phyloP scores from a whole-genome alignment of 2,888 invertebrate species.

The Dryocosmus kuriphilus region DNA sequence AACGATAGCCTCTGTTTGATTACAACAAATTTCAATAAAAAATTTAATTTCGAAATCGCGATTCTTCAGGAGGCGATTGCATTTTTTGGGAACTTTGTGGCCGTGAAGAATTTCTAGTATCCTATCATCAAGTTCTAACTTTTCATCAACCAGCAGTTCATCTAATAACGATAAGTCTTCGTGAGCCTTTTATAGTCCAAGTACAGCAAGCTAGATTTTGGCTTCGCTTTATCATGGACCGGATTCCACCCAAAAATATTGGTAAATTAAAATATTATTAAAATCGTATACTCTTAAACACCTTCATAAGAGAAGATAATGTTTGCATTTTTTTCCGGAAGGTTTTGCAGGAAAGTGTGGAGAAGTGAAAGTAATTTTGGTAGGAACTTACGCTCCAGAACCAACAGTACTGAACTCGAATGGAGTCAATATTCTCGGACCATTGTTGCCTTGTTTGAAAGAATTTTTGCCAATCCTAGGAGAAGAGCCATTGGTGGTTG shows the following conservation, averaged over 20 bases:
- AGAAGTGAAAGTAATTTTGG: slow-evolving; percentile 73
- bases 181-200: slow-evolving; percentile 84
- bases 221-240: slow-evolving; percentile 86
- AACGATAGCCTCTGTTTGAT: not conserved
- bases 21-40: not conserved
- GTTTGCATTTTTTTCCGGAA: slow-evolving; percentile 45
- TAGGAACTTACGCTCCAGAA: slow-evolving; percentile 76
- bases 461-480: slow-evolving; percentile 73
- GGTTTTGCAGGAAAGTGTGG: slow-evolving; percentile 74
- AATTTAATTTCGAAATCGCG: not conserved
- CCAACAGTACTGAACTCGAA: slow-evolving; percentile 70
- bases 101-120: slow-evolving; percentile 84
- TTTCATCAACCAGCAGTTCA: slow-evolving; percentile 78
- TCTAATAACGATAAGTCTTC: slow-evolving; percentile 83
- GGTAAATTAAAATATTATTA: slow-evolving; percentile 72
- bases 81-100: slow-evolving; percentile 87
- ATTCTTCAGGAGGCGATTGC: slow-evolving; percentile 79
- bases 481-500: slow-evolving; percentile 73
- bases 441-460: slow-evolving; percentile 71
- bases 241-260: slow-evolving; percentile 82
- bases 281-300: slow-evolving; percentile 8
- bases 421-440: slow-evolving; percentile 69
- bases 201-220: slow-evolving; percentile 85
- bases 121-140: slow-evolving; percentile 86
- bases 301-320: not conserved